Conservation (phyloP, 2,797 vertebrate genomes). For the Perodicticus potto region DNA sequence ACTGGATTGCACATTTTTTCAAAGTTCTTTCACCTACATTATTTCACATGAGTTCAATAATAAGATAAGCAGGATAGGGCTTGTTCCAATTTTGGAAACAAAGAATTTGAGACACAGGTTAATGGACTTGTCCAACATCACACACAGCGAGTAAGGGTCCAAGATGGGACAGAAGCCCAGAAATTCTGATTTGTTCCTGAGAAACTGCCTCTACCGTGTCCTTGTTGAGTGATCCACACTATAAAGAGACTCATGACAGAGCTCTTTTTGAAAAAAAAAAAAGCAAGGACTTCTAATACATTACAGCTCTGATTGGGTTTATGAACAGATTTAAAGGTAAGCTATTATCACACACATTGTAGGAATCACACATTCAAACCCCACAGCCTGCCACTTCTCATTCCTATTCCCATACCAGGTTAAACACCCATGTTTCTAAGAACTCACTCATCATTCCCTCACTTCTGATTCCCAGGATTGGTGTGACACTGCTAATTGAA, state of each 20-base stretch:
- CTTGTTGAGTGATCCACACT: background rate
- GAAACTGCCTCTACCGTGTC: background rate
- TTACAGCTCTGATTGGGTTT: background rate
- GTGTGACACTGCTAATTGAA: background rate
- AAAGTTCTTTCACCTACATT: background rate
- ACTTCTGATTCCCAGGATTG: background rate
- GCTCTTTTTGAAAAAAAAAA: background rate
- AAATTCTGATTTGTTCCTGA: background rate
- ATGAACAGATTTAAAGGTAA: background rate
- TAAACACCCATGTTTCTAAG: background rate
- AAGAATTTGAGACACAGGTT: background rate
- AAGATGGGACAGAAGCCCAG: background rate
- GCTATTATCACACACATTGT: background rate
- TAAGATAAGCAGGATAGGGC: background rate
- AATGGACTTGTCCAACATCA: background rate
- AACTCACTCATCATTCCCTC: background rate
- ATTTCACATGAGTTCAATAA: background rate
- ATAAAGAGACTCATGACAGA: background rate
- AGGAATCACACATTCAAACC: background rate
- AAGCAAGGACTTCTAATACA: background rate
- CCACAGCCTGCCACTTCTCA: background rate
- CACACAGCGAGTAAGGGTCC: background rate
- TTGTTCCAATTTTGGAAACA: constrained; percentile 27
- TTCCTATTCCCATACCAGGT: background rate
- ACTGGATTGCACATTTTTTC: background rate